A percentile compares a stretch with the other conserved stretches of the same genome.
These are phyloP conservation scores for Pseudochirops cupreus DNA, from an alignment of 2,797 vertebrate species.

Conservation along the genomic window DNA sequence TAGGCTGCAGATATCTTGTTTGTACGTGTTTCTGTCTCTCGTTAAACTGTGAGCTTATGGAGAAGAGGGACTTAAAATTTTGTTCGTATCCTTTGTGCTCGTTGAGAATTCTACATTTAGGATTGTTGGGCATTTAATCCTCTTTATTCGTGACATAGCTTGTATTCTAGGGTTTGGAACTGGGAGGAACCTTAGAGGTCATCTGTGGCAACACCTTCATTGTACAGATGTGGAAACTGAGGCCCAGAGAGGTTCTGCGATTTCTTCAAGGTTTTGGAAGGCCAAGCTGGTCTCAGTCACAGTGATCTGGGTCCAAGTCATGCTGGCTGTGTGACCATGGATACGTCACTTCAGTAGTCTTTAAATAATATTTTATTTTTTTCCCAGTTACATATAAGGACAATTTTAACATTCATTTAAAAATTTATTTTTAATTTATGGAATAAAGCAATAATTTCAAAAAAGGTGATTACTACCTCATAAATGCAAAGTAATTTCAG, in stretches of 20 bases:
- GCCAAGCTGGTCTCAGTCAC: no score
- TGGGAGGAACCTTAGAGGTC: background rate
- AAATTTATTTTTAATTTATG: no score
- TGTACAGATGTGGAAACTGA: background rate
- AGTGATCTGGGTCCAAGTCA: background rate
- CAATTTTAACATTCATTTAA: background rate
- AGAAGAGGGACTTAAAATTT: background rate
- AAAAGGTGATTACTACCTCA: no score
- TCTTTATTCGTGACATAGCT: background rate
- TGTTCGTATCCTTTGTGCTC: background rate
- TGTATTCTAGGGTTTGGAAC: background rate
- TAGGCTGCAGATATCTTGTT: background rate
- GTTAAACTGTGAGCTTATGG: background rate
- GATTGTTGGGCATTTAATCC: background rate
- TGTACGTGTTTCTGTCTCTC: background rate
- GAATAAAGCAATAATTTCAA: no score
- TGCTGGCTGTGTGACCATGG: background rate
- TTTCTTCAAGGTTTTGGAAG: no score
- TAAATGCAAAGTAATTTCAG: no score
- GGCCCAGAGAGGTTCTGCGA: background rate
- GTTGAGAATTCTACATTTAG: background rate
- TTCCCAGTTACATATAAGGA: background rate
- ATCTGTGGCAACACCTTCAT: background rate
- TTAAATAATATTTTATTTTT: background rate
- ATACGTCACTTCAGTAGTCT: background rate